Percentiles rank a stretch among this genome's conserved stretches.
Conservation (phyloP, 2,113 vertebrate genomes). For the Clupea harengus region DNA sequence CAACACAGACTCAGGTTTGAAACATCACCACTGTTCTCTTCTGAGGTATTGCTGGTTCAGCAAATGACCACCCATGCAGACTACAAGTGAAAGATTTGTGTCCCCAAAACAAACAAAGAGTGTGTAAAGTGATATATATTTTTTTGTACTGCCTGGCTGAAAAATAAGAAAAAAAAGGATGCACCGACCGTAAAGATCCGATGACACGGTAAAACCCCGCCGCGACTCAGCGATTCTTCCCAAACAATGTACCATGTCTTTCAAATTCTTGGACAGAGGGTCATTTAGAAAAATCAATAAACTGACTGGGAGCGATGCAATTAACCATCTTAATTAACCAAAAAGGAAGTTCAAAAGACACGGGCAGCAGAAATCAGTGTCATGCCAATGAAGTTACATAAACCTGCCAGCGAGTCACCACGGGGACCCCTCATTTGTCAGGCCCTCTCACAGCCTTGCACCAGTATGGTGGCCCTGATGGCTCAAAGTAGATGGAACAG, state of each 20-base stretch:
- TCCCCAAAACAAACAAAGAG: neutral
- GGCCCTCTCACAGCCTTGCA: neutral
- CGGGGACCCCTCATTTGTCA: neutral
- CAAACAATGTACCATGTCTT: neutral
- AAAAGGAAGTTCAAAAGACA: slow-evolving; percentile 17
- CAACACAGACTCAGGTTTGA: neutral
- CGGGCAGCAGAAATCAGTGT: neutral
- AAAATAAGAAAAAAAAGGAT: neutral
- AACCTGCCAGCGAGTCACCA: neutral
- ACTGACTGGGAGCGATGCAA: neutral
- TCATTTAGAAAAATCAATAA: neutral
- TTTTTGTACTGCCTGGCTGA: neutral
- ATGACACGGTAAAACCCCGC: neutral
- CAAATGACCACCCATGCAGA: neutral
- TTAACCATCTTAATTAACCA: neutral
- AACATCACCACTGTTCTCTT: neutral
- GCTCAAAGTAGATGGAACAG: neutral
- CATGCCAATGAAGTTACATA: slow-evolving; percentile 2
- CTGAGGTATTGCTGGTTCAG: neutral
- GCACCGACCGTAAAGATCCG: neutral
- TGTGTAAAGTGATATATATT: neutral
- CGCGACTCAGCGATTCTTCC: neutral
- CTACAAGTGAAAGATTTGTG: neutral
- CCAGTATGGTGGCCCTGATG: slow-evolving; percentile 10
- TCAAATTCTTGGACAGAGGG: neutral